Evolutionary conservation across 2,888 invertebrate species (phyloP).

Genomic region (Phrixothrix hirtus): DNA sequence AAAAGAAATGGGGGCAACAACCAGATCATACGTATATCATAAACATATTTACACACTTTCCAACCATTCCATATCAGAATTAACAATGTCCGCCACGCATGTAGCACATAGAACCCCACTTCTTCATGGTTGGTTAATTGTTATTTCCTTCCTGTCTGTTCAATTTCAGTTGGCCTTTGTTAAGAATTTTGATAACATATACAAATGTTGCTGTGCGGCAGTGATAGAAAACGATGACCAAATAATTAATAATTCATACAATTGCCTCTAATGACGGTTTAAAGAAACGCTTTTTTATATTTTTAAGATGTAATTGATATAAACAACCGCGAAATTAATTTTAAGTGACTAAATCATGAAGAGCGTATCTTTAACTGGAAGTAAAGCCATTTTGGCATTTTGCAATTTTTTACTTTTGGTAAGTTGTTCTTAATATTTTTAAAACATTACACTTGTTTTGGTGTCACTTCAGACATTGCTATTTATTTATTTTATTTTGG

Average conservation of each 20-base stretch:
- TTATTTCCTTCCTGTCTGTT: slow-evolving; percentile 55
- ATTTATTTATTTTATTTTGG: neutral
- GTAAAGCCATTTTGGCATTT: slow-evolving; percentile 68
- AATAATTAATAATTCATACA: slow-evolving; percentile 8
- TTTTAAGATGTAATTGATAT: neutral
- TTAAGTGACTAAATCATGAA: slow-evolving; percentile 37
- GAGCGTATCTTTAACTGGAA: slow-evolving; percentile 57
- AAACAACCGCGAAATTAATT: neutral
- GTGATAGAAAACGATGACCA: neutral
- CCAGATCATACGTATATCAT: slow-evolving; percentile 18
- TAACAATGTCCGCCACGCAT: slow-evolving; percentile 28
- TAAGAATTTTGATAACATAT: slow-evolving; percentile 28
- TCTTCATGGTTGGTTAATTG: slow-evolving; percentile 55
- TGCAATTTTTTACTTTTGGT: slow-evolving; percentile 70
- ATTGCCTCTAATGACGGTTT: no score
- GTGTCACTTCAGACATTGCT: neutral
- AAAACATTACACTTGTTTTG: neutral
- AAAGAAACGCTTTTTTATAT: no score
- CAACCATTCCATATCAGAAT: slow-evolving; percentile 26
- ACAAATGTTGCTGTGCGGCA: neutral
- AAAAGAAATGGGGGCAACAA: slow-evolving; percentile 17
- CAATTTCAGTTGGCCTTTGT: slow-evolving; percentile 37
- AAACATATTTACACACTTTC: slow-evolving; percentile 26
- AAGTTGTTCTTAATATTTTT: slow-evolving; percentile 49
- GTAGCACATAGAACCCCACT: slow-evolving; percentile 35